Evolutionary conservation across 2,113 vertebrate genomes (phyloP).

Genomic region (Terrapene triunguis): DNA sequence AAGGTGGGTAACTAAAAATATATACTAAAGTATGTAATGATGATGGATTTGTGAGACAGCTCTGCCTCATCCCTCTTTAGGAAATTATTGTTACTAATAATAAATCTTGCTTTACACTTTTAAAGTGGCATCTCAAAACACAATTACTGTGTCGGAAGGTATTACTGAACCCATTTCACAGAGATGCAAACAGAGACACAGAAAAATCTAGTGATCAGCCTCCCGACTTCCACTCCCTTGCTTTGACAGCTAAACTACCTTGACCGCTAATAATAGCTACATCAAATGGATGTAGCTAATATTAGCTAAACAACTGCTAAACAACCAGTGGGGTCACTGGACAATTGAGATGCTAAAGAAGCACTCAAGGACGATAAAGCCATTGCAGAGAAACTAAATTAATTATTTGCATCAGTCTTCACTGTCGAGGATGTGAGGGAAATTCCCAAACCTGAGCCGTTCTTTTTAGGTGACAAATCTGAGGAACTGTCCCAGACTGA

Average conservation of each 20-base stretch:
- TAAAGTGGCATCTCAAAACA: conserved; percentile 8
- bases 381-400: too few species aligned
- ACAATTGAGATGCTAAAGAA: too few species aligned
- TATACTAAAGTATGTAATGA: not conserved
- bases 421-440: too few species aligned
- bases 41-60: not conserved
- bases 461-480: too few species aligned
- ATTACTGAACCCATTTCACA: accelerated
- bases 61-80: not conserved
- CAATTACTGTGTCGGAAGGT: not conserved
- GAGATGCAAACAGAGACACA: accelerated
- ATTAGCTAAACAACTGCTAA: too few species aligned
- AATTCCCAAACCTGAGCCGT: too few species aligned
- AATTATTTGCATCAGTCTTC: too few species aligned
- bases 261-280: accelerated
- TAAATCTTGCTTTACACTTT: not conserved
- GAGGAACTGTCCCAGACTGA: too few species aligned
- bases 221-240: accelerated
- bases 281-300: accelerated
- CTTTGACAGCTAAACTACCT: accelerated
- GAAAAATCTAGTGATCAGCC: not conserved
- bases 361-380: too few species aligned
- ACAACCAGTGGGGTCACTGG: too few species aligned
- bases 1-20: not conserved
- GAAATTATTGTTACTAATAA: not conserved